Percentiles rank a stretch among this genome's conserved stretches.
phyloP scores from a whole-genome alignment of 2,888 invertebrate genomes.

The Luffia ferchaultella region DNA sequence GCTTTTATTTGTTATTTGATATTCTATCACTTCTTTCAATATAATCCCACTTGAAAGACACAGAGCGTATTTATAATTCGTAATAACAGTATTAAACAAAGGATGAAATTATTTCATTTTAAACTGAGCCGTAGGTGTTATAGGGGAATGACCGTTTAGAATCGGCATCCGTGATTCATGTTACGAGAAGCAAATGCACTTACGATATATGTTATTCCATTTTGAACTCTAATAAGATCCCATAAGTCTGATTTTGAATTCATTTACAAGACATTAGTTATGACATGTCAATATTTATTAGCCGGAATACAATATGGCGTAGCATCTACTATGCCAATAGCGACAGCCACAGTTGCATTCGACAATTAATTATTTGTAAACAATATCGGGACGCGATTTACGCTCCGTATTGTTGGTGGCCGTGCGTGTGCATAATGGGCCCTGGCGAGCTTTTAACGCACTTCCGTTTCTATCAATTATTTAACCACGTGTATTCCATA shows the following conservation, averaged over 20 bases:
- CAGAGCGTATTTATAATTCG: too few relatives aligned
- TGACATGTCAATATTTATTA: constrained; percentile 26
- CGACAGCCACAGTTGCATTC: constrained; percentile 53
- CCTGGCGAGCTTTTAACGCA: constrained; percentile 21
- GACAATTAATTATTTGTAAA: constrained; percentile 64
- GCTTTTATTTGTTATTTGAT: too few relatives aligned
- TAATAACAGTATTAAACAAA: too few relatives aligned
- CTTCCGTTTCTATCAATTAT: constrained; percentile 23
- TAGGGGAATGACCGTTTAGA: constrained; percentile 41
- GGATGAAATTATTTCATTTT: constrained; percentile 58
- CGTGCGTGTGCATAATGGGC: constrained; percentile 37
- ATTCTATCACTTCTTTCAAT: too few relatives aligned
- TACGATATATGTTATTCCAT: neutral
- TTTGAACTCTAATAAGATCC: neutral
- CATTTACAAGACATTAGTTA: neutral
- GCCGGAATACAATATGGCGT: constrained; percentile 37
- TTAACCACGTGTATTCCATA: constrained; percentile 7
- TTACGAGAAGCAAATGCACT: constrained; percentile 6
- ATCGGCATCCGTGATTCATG: constrained; percentile 18
- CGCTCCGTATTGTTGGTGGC: constrained; percentile 23
- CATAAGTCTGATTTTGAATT: constrained; percentile 18
- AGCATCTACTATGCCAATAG: constrained; percentile 56
- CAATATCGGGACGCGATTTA: constrained; percentile 33
- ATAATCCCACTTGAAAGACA: too few relatives aligned
- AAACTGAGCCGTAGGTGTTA: constrained; percentile 48